A percentile compares a stretch with the other conserved stretches of the same genome.
These are phyloP conservation scores for Ditylenchus dipsaci DNA, from an alignment of 1,140 invertebrate species.

Conservation along the genomic window DNA sequence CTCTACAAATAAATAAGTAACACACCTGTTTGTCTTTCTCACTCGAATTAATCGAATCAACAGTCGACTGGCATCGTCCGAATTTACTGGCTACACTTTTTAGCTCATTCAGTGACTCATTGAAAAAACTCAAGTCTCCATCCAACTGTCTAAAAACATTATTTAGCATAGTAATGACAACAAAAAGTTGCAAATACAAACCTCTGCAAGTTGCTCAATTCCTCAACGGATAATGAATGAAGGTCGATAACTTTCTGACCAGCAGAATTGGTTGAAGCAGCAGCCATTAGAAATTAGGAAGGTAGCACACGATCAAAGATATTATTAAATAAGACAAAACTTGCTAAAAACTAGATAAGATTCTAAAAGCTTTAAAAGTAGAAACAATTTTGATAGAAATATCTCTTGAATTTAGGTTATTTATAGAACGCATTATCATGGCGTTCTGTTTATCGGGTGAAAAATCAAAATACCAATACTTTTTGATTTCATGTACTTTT, in stretches of 20 bases:
- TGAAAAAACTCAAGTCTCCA: conserved; percentile 32
- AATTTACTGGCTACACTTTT: conserved; percentile 34
- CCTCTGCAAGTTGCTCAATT: not conserved
- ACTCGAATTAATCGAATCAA: conserved; percentile 22
- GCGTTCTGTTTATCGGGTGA: not conserved
- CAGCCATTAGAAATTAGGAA: not conserved
- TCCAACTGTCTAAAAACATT: conserved; percentile 13
- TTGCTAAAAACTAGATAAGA: not conserved
- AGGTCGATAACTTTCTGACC: not conserved
- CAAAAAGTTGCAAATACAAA: too few species aligned
- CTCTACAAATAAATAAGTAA: too few species aligned
- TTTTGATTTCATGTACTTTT: not conserved
- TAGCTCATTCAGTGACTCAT: conserved; percentile 36
- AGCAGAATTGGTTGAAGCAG: not conserved
- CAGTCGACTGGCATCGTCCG: conserved; percentile 27
- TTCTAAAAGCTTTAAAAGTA: not conserved
- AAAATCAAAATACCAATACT: conserved; percentile 4
- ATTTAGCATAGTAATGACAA: too few species aligned
- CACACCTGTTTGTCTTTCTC: conserved; percentile 29
- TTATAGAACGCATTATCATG: not conserved
- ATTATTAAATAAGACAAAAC: not conserved
- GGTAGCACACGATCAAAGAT: too few species aligned
- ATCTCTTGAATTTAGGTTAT: not conserved
- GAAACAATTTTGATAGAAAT: not conserved
- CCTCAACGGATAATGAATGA: not conserved